Evolutionary conservation across 2,797 vertebrate species (phyloP), one percentile per base, ranked within the genome.

Genomic region (Varecia variegata): DNA sequence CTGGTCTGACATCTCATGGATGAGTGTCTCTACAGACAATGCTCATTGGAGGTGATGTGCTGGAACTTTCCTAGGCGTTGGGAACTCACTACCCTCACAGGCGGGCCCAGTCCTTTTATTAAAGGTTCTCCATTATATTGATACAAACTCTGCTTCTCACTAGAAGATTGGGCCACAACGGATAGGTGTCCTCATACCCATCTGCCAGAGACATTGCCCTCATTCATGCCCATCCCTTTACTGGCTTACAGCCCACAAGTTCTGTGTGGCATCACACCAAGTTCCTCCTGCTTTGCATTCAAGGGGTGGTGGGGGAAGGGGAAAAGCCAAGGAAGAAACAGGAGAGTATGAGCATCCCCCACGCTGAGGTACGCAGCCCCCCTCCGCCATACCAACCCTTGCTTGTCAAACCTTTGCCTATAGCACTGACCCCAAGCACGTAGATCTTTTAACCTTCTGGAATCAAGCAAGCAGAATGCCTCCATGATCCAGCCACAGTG

Each of bases 61-160:
- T 65, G 79, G 40, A 79, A 62, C 14, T 47, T 1, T 45, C 25
- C 47, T 38, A 13, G 60, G 7, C 30, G 20, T 1, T 73, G 68
- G 2, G 62, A 80, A 89, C 35, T 47, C 43, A 43, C 27, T 35
- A 73, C 35, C 58, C 58, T 73, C 27, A 58, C 2, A 58, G 30
- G 15, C 7, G 79, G 58, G 58, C 10, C 68, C 47, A 15, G 7
- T 30, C 30, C 27, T 50, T 25, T 86, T 38, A 65, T 38, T 1
- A 45, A 80, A 76, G 21, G 5, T 47, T 71, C 27, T 81, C 74
- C 35, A 50, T 35, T 60, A 58, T 30, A 30, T 17, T 60, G 17
- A 77, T 32, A 80, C 6, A n/a, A 79, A 93, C 30, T 94, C 83
- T 54, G 7, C 60, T 93, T 91, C 79, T 62, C 12, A 35, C 40